A percentile compares a stretch with the other conserved stretches of the same genome.
Evolutionary conservation across 2,797 vertebrate species (phyloP).

Genomic region (Muraenolepis orangiensis): DNA sequence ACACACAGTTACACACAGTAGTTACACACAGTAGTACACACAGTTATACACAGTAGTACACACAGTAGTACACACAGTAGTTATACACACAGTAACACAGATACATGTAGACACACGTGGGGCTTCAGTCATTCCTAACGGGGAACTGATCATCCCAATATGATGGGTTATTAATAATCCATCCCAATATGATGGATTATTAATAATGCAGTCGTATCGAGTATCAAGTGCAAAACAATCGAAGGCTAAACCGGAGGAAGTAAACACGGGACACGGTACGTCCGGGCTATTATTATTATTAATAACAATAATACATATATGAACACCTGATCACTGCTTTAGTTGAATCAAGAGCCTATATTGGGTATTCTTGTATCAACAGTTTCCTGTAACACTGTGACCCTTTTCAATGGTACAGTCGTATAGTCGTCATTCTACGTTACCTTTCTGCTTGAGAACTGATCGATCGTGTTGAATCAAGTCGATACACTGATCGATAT

Average conservation of each 20-base stretch:
- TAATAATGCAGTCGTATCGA: neutral
- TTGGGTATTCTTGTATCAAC: neutral
- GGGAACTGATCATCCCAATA: neutral
- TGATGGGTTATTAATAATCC: neutral
- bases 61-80: neutral
- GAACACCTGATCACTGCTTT: neutral
- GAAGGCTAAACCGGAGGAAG: neutral
- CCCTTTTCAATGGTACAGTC: neutral
- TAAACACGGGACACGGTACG: too few relatives aligned
- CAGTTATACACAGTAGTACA: too few relatives aligned
- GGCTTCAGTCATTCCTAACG: too few relatives aligned
- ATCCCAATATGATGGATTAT: neutral
- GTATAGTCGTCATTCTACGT: too few relatives aligned
- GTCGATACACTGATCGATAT: slow-evolving; percentile 65
- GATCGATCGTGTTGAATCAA: slow-evolving; percentile 65
- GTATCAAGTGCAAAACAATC: neutral
- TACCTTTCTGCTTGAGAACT: slow-evolving; percentile 71
- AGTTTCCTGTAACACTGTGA: neutral
- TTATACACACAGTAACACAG: neutral
- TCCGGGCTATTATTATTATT: too few relatives aligned
- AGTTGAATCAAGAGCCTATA: neutral
- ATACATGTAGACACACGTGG: neutral
- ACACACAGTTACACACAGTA: neutral
- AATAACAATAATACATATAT: too few relatives aligned
- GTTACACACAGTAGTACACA: neutral